Conservation (phyloP, 1,140 invertebrate genomes). For the Euura saliciscinereae region DNA sequence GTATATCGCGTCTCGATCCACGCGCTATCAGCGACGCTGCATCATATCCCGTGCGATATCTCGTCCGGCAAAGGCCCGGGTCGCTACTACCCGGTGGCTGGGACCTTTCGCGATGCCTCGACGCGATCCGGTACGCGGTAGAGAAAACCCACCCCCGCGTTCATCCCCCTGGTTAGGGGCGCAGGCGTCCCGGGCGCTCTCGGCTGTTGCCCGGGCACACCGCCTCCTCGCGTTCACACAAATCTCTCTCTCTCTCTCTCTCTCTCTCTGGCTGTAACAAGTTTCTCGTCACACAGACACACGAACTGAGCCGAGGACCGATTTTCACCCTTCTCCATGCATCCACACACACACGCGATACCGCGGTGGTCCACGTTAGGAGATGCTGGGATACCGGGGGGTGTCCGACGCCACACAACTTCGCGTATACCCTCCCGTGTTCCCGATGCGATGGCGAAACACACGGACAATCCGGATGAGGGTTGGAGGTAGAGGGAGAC, state of each 20-base stretch:
- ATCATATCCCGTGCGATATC: neutral
- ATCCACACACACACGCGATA: no score
- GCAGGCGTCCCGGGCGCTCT: conserved; percentile 9
- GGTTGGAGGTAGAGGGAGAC: no score
- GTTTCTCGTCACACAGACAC: neutral
- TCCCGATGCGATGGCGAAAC: no score
- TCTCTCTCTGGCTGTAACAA: conserved; percentile 12
- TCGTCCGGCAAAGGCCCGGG: neutral
- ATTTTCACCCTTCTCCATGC: no score
- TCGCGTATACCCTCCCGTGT: no score
- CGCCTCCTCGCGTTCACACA: neutral
- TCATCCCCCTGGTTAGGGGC: neutral
- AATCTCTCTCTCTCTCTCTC: neutral
- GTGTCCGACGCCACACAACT: no score
- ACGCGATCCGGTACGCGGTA: neutral
- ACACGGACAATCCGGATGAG: no score
- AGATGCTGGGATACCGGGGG: no score
- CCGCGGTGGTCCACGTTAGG: no score
- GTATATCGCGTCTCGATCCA: neutral
- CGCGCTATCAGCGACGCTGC: neutral
- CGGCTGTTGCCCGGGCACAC: conserved; percentile 9
- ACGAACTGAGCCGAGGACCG: no score
- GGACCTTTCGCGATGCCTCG: neutral
- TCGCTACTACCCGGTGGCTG: neutral
- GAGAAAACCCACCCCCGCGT: neutral